Percentiles rank a stretch among this genome's conserved stretches.
These are phyloP conservation scores for Bergia sp. DNA, from an alignment of 92 coral and sea anemone genomes.

Conservation along the genomic window DNA sequence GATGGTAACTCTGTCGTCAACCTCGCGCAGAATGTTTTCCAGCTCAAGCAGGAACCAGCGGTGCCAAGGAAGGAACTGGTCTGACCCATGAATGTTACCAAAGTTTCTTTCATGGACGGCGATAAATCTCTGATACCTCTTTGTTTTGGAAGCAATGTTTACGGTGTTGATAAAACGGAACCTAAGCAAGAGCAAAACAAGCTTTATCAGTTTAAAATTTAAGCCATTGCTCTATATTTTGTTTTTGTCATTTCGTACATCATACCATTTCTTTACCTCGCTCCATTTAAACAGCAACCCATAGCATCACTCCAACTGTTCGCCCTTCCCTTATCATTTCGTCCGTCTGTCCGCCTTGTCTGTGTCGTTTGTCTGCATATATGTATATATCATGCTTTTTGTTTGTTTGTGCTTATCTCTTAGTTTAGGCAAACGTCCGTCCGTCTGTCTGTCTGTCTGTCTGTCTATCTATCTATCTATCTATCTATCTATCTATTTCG, in stretches of 20 bases:
- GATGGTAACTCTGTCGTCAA: constrained; percentile 74
- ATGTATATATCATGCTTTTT: too few relatives aligned
- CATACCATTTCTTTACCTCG: too few relatives aligned
- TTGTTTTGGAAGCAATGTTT: constrained; percentile 51
- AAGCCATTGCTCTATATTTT: too few relatives aligned
- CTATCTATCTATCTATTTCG: too few relatives aligned
- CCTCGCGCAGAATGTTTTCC: constrained; percentile 68
- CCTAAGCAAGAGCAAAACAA: neutral
- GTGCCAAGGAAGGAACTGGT: constrained; percentile 88
- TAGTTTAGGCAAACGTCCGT: too few relatives aligned
- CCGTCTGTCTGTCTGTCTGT: too few relatives aligned
- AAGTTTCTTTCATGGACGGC: constrained; percentile 65
- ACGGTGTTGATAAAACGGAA: constrained; percentile 63
- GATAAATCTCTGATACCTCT: constrained; percentile 63
- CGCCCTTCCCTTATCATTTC: too few relatives aligned
- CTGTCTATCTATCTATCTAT: too few relatives aligned
- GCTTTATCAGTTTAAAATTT: too few relatives aligned
- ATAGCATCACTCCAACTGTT: too few relatives aligned
- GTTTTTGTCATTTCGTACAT: neutral
- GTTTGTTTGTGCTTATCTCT: too few relatives aligned
- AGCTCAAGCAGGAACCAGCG: constrained; percentile 75
- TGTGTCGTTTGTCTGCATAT: neutral
- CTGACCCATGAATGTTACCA: constrained; percentile 50
- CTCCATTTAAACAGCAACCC: neutral
- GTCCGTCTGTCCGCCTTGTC: too few relatives aligned